Evolutionary conservation across 2,113 vertebrate species (phyloP), one percentile per base, ranked within the genome.

Genomic region (Erinaceus europaeus): DNA sequence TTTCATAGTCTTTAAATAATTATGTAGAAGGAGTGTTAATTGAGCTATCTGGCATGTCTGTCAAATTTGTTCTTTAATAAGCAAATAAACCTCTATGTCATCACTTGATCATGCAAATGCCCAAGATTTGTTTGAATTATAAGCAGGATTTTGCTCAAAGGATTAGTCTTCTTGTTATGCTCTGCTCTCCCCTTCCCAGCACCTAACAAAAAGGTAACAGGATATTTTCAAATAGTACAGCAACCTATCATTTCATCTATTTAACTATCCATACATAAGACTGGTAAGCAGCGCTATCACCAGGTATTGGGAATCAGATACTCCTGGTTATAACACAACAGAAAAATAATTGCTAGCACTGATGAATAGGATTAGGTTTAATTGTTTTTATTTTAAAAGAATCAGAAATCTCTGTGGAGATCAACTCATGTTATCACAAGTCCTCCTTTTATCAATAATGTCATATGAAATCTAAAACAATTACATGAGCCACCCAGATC

Each of bases 161-260:
- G 73, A 59, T 84, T 86, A 86, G 52, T 53, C 78, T 88, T 76
- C 36, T 79, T 83, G 85, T 72, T 71, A 71, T 52, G 68, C 48
- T 82, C 36, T 77, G 32, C 10, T 75, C 79, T 84, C 90, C 62
- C 62, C 77, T 91, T 86, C 50, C 17, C 4, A 88, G 14, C 25
- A 80, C 69, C 72, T 84, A 93, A 78, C 89, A 89, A 91, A 94
- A 91, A 93, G 77, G 59, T 89, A 86, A 90, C 53, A 59, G 61
- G 74, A 50, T 71, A 79, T 76, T 79, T 91, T 46, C 72, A 89
- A 87, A 90, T 76, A 91, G 3, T 52, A 29, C 61, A 84, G 57
- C 88, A 79, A 88, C 27, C 69, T 92, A 25, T 87, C 67, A 71
- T 77, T 72, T 82, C 80, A 42, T 9, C 17, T 75, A 76, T 82